Evolutionary conservation across 64 coral and sea anemone species (phyloP).

Genomic region (Platygyra sinensis): DNA sequence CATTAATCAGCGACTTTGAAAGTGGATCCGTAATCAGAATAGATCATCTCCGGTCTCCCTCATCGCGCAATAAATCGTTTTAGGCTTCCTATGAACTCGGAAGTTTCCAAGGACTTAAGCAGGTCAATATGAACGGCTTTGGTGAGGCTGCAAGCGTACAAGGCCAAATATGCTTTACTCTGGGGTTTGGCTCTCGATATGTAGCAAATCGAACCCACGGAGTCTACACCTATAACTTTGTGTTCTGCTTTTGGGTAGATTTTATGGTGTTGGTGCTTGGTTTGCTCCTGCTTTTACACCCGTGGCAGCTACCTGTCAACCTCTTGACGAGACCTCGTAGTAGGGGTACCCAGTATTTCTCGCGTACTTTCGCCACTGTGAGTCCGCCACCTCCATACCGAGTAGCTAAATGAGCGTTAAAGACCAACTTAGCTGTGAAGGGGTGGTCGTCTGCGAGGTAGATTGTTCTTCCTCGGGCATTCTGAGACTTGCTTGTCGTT

Average conservation of each 20-base stretch:
- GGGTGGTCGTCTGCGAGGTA: too few relatives aligned
- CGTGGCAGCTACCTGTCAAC: neutral
- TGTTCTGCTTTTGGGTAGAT: constrained; percentile 20
- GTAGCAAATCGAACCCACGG: constrained; percentile 29
- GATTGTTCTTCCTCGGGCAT: too few relatives aligned
- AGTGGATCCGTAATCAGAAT: too few relatives aligned
- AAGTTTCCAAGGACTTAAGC: too few relatives aligned
- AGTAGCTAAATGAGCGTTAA: too few relatives aligned
- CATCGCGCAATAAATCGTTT: too few relatives aligned
- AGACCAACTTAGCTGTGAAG: too few relatives aligned
- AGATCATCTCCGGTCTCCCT: too few relatives aligned
- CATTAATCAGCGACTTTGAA: too few relatives aligned
- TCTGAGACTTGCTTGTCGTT: too few relatives aligned
- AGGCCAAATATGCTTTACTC: neutral
- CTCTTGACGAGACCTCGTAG: neutral
- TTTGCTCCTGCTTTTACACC: neutral
- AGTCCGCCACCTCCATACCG: too few relatives aligned
- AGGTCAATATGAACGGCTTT: neutral
- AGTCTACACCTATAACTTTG: constrained; percentile 47
- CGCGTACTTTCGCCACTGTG: neutral
- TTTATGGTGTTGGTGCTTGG: neutral
- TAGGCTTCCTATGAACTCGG: too few relatives aligned
- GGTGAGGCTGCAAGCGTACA: neutral
- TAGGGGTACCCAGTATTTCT: neutral
- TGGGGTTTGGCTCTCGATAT: neutral